These are phyloP conservation scores for Manduca sexta DNA, from an alignment of 1,140 invertebrate genomes.

Conservation along the genomic window DNA sequence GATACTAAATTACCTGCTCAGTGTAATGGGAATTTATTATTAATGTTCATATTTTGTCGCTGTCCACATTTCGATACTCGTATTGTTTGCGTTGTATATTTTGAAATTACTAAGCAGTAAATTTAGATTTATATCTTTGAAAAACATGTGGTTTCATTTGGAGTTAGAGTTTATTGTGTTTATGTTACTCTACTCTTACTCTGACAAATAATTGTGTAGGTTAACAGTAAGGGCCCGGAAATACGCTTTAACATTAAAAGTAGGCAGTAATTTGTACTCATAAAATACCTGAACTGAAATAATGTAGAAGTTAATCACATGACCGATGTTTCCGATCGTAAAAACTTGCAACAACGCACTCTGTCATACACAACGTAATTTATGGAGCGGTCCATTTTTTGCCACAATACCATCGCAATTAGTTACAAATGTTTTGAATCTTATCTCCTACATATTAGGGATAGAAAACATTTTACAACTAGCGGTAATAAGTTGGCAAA, in stretches of 20 bases:
- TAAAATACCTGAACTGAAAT: constrained; percentile 6
- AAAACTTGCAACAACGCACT: constrained; percentile 32
- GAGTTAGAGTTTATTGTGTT: too few species aligned
- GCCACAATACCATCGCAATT: neutral
- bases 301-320: constrained; percentile 24
- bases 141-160: too few species aligned
- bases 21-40: neutral
- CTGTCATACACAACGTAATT: constrained; percentile 37
- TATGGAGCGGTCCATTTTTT: constrained; percentile 21
- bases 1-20: neutral
- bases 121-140: too few species aligned
- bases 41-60: neutral
- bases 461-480: neutral
- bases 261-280: constrained; percentile 10
- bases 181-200: too few species aligned
- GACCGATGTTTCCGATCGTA: constrained; percentile 27
- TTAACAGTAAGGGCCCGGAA: too few species aligned
- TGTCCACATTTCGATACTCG: too few species aligned
- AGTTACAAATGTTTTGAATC: neutral
- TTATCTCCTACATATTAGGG: neutral
- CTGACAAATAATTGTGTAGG: too few species aligned
- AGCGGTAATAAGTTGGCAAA: neutral
- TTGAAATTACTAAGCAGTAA: too few species aligned
- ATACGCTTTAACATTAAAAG: constrained; percentile 1
- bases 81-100: too few species aligned